A percentile compares a stretch with the other conserved stretches of the same genome.
These are phyloP conservation scores for Parnassius smintheus DNA, from an alignment of 2,888 invertebrate genomes.

Conservation along the genomic window DNA sequence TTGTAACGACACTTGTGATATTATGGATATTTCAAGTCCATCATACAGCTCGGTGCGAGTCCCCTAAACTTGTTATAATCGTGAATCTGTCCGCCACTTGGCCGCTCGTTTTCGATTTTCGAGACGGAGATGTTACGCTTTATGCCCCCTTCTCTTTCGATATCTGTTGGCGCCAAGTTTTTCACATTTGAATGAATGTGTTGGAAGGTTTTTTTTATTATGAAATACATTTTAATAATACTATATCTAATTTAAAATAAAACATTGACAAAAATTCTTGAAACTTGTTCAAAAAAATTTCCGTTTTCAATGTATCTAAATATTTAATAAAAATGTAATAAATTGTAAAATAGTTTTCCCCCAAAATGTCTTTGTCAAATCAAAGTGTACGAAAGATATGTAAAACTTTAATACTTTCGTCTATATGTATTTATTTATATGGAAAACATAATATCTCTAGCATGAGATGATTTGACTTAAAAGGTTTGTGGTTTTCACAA, in stretches of 20 bases:
- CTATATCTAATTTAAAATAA: background rate
- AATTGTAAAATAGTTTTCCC: too few relatives aligned
- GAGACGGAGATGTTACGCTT: constrained; percentile 45
- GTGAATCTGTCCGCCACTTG: constrained; percentile 65
- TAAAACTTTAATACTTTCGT: too few relatives aligned
- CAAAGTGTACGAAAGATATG: too few relatives aligned
- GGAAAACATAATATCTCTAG: too few relatives aligned
- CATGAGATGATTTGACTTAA: too few relatives aligned
- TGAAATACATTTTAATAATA: background rate
- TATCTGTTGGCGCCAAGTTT: constrained; percentile 37
- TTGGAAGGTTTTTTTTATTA: background rate
- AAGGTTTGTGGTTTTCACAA: too few relatives aligned
- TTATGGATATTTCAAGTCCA: constrained; percentile 77
- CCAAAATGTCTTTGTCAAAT: too few relatives aligned
- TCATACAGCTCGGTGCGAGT: constrained; percentile 66
- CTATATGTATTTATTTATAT: too few relatives aligned
- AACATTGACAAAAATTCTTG: background rate
- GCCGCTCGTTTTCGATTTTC: constrained; percentile 44
- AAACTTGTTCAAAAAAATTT: too few relatives aligned
- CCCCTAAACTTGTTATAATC: constrained; percentile 66
- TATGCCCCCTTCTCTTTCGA: constrained; percentile 46
- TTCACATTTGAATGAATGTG: constrained; percentile 4
- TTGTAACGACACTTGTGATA: constrained; percentile 75
- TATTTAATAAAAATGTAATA: too few relatives aligned
- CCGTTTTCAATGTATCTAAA: too few relatives aligned